phyloP scores from a whole-genome alignment of 1,140 invertebrate genomes.

The Pseudomyrmex concolor region DNA sequence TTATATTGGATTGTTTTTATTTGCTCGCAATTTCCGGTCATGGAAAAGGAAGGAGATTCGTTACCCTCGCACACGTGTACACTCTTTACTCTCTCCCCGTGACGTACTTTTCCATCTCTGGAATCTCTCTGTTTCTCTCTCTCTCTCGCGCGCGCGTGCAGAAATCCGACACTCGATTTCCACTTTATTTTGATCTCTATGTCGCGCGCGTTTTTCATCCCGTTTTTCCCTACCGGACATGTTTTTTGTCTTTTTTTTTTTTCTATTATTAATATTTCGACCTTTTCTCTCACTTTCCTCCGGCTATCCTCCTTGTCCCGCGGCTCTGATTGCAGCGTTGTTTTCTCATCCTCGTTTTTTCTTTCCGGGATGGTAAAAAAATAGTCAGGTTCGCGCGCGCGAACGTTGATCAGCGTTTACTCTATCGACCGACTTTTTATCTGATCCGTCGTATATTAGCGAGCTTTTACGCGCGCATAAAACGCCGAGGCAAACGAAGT shows the following conservation, averaged over 20 bases:
- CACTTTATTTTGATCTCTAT: conserved; percentile 28
- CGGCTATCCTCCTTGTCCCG: neutral
- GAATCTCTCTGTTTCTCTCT: neutral
- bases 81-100: neutral
- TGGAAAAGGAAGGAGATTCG: neutral
- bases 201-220: neutral
- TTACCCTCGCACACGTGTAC: neutral
- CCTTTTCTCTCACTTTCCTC: neutral
- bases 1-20: neutral
- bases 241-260: conserved; percentile 42
- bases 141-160: neutral
- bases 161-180: conserved; percentile 54
- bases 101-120: conserved; percentile 8
- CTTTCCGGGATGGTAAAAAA: neutral
- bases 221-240: neutral
- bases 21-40: conserved; percentile 8
- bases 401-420: conserved; percentile 29
- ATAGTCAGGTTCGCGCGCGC: neutral
- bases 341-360: neutral
- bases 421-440: conserved; percentile 65
- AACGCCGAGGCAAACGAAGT: conserved; percentile 37
- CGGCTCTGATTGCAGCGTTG: neutral
- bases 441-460: conserved; percentile 55
- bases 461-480: conserved; percentile 16
- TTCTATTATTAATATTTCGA: neutral